Evolutionary conservation across 2,797 vertebrate genomes (phyloP), one percentile per base, ranked within the genome.

Genomic region (Danio kyathit): DNA sequence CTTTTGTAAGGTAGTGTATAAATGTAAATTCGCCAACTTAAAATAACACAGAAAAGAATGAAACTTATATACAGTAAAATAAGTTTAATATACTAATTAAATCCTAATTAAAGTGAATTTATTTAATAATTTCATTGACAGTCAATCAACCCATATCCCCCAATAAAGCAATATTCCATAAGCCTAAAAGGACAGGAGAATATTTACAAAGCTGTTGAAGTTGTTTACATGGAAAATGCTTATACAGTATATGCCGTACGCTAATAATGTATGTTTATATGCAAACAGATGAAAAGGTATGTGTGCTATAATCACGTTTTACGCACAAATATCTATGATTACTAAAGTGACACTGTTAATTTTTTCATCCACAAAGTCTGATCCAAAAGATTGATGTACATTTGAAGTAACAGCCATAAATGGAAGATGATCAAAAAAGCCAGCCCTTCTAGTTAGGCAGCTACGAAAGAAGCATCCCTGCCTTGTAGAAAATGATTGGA

Each of bases 361-460:
- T 59, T 10, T 67, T 69, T 59, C 16, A 38, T 38, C n/a, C 4
- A 19, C 1, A 0, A 5, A 57, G 51, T 56, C 40, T 67, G 10
- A 19, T 57, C 41, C 19, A 78, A 48, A 9, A 78, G 5, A 69
- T 38, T 12, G 17, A 38, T 7, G 3, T 14, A 13, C 38, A 38
- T 77, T 56, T 48, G 52, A 77, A 59, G 14, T 10, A n/a, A 64
- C 38, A 19, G 16, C 41, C 19, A 8, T 41, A 49, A 54, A 43
- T 21, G 49, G 48, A 54, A 52, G 12, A 76, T 52, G 29, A 41
- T 67, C 29, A 38, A 69, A 59, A 57, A 78, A 16, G 29, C 5
- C 56, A 60, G 54, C 17, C 41, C 54, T 46, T 46, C 69, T 73
- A 59, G 40, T 73, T 59, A 73, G 21, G 12, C 40, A 29, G 29